Evolutionary conservation across 1,140 invertebrate genomes (phyloP), one percentile per base, ranked within the genome.

Genomic region (Brachionus rubens): DNA sequence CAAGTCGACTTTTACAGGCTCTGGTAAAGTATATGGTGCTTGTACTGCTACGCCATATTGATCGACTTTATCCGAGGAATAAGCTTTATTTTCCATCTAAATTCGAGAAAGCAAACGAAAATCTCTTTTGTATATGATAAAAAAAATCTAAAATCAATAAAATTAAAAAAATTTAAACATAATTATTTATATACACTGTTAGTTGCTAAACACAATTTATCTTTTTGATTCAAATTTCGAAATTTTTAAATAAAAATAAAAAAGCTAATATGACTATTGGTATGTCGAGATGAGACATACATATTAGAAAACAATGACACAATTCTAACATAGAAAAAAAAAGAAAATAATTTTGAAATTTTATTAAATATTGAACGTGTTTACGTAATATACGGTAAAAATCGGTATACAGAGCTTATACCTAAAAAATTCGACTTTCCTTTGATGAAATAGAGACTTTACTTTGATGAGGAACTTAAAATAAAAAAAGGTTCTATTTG

Each of bases 71-170:
- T 54, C 52, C 12, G 52, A 9, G 28, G 33, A 16, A 28, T 54
- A 54, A n/a, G 52, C 52, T 28, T 54, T 54, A 21, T 54, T 54
- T 54, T 54, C 33, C 52, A 54, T 54, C 16, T 54, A 12, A n/a
- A 50, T 19, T 54, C 24, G n/a, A 21, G 9, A 26, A 54, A 4
- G 28, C 52, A 28, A 14, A 28, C 33, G 52, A 54, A n/a, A n/a
- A n/a, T n/a, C n/a, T 54, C 33, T 54, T 54, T 54, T 54, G 12
- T 24, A 21, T 10, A 24, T 26, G 21, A 52, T 16, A 1, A 26
- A 52, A 52, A 52, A 52, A 52, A 7, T 52, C 21, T 52, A 52
- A 52, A 24, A 14, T 52, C 4, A 16, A 16, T 52, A 26, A 9
- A 24, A 5, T 54, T n/a, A 54, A 54, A 12, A 54, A 54, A 5